Conservation (phyloP, 2,113 vertebrate species). For the Ploceus nigricollis region DNA sequence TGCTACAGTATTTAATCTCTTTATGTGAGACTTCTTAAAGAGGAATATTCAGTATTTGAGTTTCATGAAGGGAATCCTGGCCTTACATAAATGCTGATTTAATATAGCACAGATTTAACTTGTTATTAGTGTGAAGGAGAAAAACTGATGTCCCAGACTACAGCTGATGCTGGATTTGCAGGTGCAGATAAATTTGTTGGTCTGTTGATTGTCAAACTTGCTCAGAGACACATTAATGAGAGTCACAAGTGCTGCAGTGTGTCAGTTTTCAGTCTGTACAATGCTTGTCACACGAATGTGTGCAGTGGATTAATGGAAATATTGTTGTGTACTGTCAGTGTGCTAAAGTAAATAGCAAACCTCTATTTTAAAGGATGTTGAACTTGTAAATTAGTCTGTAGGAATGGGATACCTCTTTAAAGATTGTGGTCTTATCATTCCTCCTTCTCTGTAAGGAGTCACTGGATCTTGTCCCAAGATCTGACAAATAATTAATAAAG, state of each 20-base stretch:
- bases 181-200: background rate
- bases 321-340: background rate
- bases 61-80: background rate
- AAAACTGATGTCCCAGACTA: background rate
- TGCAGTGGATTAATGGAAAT: background rate
- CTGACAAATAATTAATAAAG: background rate
- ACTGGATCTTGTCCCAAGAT: background rate
- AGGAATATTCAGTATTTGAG: background rate
- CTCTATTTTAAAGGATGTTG: background rate
- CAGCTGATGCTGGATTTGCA: background rate
- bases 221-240: background rate
- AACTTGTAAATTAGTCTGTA: background rate
- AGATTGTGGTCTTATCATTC: background rate
- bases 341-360: background rate
- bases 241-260: background rate
- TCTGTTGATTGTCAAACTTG: background rate
- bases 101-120: background rate
- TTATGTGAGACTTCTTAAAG: background rate
- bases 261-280: background rate
- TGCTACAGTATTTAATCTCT: background rate
- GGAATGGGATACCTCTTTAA: background rate
- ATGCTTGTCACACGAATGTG: background rate
- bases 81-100: background rate
- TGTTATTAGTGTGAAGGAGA: background rate
- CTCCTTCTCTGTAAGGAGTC: background rate